Conservation (phyloP, 2,888 invertebrate species). For the Dryadula phaetusa region DNA sequence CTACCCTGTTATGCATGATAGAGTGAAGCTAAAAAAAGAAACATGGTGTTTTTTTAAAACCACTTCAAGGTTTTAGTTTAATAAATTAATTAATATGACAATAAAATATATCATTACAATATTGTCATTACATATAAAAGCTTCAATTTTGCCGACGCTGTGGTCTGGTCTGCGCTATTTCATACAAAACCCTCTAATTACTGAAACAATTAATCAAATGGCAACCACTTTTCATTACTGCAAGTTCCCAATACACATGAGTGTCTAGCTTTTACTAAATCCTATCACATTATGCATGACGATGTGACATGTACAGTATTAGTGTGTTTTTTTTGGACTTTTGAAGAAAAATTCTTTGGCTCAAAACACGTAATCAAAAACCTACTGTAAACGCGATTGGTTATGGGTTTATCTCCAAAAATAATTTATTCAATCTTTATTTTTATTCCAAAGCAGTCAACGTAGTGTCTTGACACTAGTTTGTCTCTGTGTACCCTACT, state of each 20-base stretch:
- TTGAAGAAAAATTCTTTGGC: neutral
- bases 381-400: too few species aligned
- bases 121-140: neutral
- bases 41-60: too few species aligned
- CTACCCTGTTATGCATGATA: too few species aligned
- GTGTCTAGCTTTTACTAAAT: neutral
- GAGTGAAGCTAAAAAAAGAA: too few species aligned
- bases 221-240: slow-evolving; percentile 1
- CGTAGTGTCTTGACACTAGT: too few species aligned
- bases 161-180: neutral
- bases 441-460: too few species aligned
- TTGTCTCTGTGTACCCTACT: too few species aligned
- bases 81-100: neutral
- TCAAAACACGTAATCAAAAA: too few species aligned
- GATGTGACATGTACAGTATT: neutral
- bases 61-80: too few species aligned
- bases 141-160: neutral
- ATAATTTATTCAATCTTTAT: too few species aligned
- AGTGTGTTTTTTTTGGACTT: neutral
- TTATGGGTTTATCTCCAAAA: too few species aligned
- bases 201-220: neutral
- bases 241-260: slow-evolving; percentile 2
- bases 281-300: neutral
- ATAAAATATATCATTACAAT: neutral
- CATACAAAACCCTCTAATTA: slow-evolving; percentile 1